These are phyloP conservation scores for Drosophila affinis DNA, from an alignment of 2,888 invertebrate species.

Conservation along the genomic window DNA sequence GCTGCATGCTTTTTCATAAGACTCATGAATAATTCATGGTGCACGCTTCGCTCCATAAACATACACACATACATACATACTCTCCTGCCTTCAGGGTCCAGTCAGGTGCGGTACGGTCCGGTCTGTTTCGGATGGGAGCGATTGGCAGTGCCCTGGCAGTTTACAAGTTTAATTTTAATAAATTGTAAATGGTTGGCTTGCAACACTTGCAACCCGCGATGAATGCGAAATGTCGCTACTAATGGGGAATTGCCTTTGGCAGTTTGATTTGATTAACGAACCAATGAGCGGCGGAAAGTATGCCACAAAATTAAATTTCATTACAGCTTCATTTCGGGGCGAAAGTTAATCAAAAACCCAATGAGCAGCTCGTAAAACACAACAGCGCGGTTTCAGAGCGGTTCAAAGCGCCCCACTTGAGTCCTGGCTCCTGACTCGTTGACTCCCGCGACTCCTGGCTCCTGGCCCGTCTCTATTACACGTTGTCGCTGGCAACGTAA, in stretches of 20 bases:
- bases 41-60: constrained; percentile 79
- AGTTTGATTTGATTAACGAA: constrained; percentile 59
- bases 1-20: constrained; percentile 65
- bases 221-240: constrained; percentile 50
- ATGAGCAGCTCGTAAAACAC: constrained; percentile 73
- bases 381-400: constrained; percentile 20
- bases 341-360: constrained; percentile 78
- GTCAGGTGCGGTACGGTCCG: background rate
- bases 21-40: constrained; percentile 80
- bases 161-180: constrained; percentile 62
- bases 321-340: constrained; percentile 70
- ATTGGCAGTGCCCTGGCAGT: constrained; percentile 27
- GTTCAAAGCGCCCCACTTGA: background rate
- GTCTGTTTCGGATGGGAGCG: background rate
- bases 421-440: background rate
- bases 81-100: constrained; percentile 22
- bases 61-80: constrained; percentile 48
- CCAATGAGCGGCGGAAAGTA: constrained; percentile 63
- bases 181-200: constrained; percentile 52
- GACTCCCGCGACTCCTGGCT: background rate
- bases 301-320: constrained; percentile 78
- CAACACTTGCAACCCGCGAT: constrained; percentile 23
- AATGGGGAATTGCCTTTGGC: constrained; percentile 39
- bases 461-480: constrained; percentile 61
- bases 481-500: constrained; percentile 72